Conservation (phyloP, 92 coral and sea anemone species). For the Muricea muricata region DNA sequence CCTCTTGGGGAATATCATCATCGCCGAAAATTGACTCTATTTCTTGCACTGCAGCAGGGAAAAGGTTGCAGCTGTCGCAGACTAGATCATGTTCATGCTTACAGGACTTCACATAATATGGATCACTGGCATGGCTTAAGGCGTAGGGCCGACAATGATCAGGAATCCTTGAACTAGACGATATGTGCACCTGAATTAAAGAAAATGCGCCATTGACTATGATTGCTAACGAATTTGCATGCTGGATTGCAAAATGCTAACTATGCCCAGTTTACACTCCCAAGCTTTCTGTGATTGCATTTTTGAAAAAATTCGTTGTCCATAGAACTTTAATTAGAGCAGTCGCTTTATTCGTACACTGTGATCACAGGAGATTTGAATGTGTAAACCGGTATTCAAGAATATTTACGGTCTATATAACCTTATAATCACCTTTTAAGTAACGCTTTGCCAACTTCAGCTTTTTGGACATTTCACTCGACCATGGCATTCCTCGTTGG, state of each 20-base stretch:
- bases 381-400: neutral
- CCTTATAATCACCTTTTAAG: conserved; percentile 69
- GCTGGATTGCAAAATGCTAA: neutral
- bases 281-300: neutral
- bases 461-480: conserved; percentile 47
- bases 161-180: conserved; percentile 20
- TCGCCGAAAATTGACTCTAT: neutral
- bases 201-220: neutral
- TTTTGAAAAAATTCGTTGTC: neutral
- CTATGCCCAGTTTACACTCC: neutral
- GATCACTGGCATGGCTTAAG: conserved; percentile 20
- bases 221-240: neutral
- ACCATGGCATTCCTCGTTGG: conserved; percentile 50
- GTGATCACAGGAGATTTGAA: neutral
- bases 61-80: conserved; percentile 22
- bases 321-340: neutral
- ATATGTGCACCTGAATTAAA: conserved; percentile 5
- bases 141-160: conserved; percentile 29
- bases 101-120: neutral
- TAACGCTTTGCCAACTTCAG: conserved; percentile 69
- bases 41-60: conserved; percentile 7
- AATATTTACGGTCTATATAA: conserved; percentile 29
- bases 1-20: conserved; percentile 11
- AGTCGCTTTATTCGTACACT: neutral
- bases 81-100: conserved; percentile 15